Evolutionary conservation across 2,113 vertebrate species (phyloP).

Genomic region (Centrocercus urophasianus): DNA sequence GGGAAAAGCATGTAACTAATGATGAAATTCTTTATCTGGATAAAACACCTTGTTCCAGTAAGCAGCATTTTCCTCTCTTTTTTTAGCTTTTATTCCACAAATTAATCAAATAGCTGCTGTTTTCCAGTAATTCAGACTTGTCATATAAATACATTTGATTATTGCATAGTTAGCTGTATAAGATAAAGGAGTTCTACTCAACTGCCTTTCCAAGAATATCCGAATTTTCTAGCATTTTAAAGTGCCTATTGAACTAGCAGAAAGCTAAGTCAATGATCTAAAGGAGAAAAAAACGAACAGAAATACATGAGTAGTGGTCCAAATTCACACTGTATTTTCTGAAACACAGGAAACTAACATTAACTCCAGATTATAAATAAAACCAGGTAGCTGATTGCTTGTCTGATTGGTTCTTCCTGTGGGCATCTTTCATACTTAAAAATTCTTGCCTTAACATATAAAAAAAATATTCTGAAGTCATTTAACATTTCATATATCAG

Average conservation of each 20-base stretch:
- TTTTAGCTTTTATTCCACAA: slow-evolving; percentile 29
- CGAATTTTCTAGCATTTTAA: slow-evolving; percentile 35
- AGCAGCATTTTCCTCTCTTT: slow-evolving; percentile 22
- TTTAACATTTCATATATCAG: neutral
- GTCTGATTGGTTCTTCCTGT: neutral
- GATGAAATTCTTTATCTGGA: slow-evolving; percentile 28
- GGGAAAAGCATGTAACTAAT: slow-evolving; percentile 7
- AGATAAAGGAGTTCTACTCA: slow-evolving; percentile 25
- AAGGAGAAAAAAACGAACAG: slow-evolving; percentile 3
- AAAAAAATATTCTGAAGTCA: neutral
- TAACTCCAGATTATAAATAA: neutral
- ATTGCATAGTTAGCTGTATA: slow-evolving; percentile 40
- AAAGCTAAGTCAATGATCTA: slow-evolving; percentile 1
- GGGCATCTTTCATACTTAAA: neutral
- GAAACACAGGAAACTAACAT: neutral
- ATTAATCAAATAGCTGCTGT: slow-evolving; percentile 22
- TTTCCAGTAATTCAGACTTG: slow-evolving; percentile 32
- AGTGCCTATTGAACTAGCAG: neutral
- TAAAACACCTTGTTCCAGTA: slow-evolving; percentile 39
- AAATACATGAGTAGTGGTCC: neutral
- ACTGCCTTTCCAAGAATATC: slow-evolving; percentile 24
- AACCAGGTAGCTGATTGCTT: neutral
- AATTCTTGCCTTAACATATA: neutral
- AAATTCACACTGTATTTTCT: neutral
- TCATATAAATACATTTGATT: slow-evolving; percentile 33